phyloP scores from a whole-genome alignment of 2,113 vertebrate species.

The Oryzias curvinotus region DNA sequence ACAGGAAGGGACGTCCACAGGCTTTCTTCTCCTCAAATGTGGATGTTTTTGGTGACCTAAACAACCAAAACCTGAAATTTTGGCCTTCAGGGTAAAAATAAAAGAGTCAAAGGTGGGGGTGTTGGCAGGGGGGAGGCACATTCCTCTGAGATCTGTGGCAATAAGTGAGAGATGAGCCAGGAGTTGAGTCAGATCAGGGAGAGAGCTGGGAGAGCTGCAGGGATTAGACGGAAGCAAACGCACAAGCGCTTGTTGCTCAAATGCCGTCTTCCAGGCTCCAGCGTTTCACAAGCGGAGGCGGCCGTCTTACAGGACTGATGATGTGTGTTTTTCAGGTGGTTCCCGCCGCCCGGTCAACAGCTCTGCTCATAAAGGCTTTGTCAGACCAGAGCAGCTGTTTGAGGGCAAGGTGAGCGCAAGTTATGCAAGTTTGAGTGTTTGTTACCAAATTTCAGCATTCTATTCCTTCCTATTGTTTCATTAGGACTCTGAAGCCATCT shows the following conservation, averaged over 20 bases:
- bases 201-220: slow-evolving; percentile 1
- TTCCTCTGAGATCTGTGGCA: slow-evolving; percentile 38
- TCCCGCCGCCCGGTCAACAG: slow-evolving; percentile 66
- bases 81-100: slow-evolving; percentile 1
- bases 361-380: slow-evolving; percentile 77
- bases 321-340: slow-evolving; percentile 61
- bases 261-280: neutral
- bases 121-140: neutral
- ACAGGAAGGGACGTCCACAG: too few species aligned
- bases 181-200: neutral
- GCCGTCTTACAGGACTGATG: neutral
- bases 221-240: slow-evolving; percentile 24
- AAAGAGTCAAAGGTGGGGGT: neutral
- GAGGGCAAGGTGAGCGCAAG: slow-evolving; percentile 83
- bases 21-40: too few species aligned
- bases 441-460: neutral
- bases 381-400: slow-evolving; percentile 84
- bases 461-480: neutral
- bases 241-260: too few species aligned
- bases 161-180: slow-evolving; percentile 16
- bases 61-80: neutral
- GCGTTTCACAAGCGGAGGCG: neutral
- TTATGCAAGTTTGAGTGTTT: neutral
- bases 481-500: slow-evolving; percentile 92
- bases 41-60: too few species aligned